Evolutionary conservation across 2,797 vertebrate genomes (phyloP).

Genomic region (Alauda arvensis): DNA sequence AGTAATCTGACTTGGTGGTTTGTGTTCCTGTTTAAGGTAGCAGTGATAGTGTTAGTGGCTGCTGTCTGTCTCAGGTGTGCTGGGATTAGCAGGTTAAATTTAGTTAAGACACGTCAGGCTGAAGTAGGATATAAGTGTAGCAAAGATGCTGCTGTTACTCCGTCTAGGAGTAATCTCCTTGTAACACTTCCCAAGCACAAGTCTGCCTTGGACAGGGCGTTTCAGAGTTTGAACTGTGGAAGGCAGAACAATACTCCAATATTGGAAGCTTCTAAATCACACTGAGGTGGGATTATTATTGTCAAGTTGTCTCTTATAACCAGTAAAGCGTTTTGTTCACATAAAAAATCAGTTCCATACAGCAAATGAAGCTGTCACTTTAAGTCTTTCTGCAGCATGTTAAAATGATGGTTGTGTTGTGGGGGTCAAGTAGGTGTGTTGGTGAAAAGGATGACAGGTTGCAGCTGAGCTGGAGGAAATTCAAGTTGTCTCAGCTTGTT

Average conservation of each 20-base stretch:
- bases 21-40: conserved; percentile 21
- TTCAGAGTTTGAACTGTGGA: not conserved
- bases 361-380: not conserved
- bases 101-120: conserved; percentile 42
- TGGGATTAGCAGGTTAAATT: conserved; percentile 61
- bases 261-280: not conserved
- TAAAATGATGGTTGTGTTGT: not conserved
- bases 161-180: not conserved
- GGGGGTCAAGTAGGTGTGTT: not conserved
- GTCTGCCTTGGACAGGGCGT: not conserved
- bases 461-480: conserved; percentile 19
- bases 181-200: not conserved
- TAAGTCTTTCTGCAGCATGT: not conserved
- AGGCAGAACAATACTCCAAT: not conserved
- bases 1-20: conserved; percentile 41
- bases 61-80: conserved; percentile 44
- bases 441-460: conserved; percentile 1
- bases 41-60: conserved; percentile 12
- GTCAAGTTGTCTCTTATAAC: not conserved
- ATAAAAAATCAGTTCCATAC: not conserved
- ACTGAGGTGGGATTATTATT: not conserved
- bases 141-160: conserved; percentile 12
- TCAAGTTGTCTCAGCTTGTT: not conserved
- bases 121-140: conserved; percentile 10
- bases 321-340: not conserved